Evolutionary conservation across 1,140 invertebrate genomes (phyloP).

Genomic region (Helicoverpa armigera): DNA sequence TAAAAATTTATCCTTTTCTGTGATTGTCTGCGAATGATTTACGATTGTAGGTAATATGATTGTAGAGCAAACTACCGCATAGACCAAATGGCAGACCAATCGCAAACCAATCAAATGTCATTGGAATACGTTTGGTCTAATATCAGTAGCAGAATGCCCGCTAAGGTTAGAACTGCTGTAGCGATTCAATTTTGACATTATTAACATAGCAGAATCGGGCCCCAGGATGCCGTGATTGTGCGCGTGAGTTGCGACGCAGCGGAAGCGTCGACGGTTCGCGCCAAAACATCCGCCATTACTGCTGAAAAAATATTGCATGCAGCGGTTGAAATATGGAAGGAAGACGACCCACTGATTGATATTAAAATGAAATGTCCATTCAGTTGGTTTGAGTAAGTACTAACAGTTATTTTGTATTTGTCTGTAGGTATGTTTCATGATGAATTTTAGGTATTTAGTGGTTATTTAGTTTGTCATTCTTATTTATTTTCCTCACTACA

Average conservation of each 20-base stretch:
- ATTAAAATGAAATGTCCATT: slow-evolving; percentile 49
- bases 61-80: too few relatives aligned
- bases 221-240: slow-evolving; percentile 62
- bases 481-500: too few relatives aligned
- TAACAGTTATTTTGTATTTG: slow-evolving; percentile 6
- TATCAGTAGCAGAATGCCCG: too few relatives aligned
- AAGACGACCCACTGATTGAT: slow-evolving; percentile 35
- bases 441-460: background rate
- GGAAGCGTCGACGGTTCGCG: slow-evolving; percentile 65
- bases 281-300: slow-evolving; percentile 64
- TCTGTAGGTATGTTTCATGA: slow-evolving; percentile 17
- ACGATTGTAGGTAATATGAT: too few relatives aligned
- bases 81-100: too few relatives aligned
- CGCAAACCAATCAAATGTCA: too few relatives aligned
- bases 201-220: too few relatives aligned
- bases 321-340: slow-evolving; percentile 31
- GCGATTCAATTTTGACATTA: too few relatives aligned
- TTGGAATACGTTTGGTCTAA: too few relatives aligned
- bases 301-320: slow-evolving; percentile 59
- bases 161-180: too few relatives aligned
- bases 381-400: slow-evolving; percentile 9
- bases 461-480: background rate
- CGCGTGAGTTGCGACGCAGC: slow-evolving; percentile 54
- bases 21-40: too few relatives aligned
- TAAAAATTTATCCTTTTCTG: too few relatives aligned